These are phyloP conservation scores for Melitaea athalia DNA, from an alignment of 2,888 invertebrate species.

Conservation along the genomic window DNA sequence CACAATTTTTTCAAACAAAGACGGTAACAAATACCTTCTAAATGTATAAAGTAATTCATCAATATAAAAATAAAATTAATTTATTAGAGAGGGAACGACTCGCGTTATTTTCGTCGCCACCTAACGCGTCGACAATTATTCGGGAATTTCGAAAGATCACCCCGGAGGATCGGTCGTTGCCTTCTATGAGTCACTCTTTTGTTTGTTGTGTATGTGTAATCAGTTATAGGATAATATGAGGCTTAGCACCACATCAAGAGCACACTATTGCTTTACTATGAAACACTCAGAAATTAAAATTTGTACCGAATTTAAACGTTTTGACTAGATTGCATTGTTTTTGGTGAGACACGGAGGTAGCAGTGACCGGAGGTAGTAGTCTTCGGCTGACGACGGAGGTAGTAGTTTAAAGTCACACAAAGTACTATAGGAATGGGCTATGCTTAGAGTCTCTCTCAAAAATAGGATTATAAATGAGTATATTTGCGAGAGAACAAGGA, in stretches of 20 bases:
- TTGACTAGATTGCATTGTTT: no score
- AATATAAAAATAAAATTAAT: slow-evolving; percentile 79
- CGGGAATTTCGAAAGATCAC: slow-evolving; percentile 81
- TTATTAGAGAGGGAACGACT: slow-evolving; percentile 70
- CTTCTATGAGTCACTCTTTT: slow-evolving; percentile 74
- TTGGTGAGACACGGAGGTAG: no score
- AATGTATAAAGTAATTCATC: slow-evolving; percentile 72
- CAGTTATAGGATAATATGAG: slow-evolving; percentile 35
- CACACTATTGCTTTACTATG: slow-evolving; percentile 20
- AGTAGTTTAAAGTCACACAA: no score
- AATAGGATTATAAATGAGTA: no score
- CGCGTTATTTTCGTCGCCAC: slow-evolving; percentile 76
- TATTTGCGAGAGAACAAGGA: no score
- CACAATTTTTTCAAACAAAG: no score
- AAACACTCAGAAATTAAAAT: not conserved
- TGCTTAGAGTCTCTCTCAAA: no score
- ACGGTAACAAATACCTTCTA: slow-evolving; percentile 34
- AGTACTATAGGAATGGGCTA: no score
- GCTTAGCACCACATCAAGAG: slow-evolving; percentile 19
- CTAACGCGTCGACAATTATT: slow-evolving; percentile 79
- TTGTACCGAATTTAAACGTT: no score
- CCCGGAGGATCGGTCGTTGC: slow-evolving; percentile 75
- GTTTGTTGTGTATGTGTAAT: slow-evolving; percentile 48
- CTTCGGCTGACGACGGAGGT: no score
- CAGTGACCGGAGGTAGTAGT: no score